phyloP scores from a whole-genome alignment of 2,113 vertebrate genomes.

The Gobio gobio region DNA sequence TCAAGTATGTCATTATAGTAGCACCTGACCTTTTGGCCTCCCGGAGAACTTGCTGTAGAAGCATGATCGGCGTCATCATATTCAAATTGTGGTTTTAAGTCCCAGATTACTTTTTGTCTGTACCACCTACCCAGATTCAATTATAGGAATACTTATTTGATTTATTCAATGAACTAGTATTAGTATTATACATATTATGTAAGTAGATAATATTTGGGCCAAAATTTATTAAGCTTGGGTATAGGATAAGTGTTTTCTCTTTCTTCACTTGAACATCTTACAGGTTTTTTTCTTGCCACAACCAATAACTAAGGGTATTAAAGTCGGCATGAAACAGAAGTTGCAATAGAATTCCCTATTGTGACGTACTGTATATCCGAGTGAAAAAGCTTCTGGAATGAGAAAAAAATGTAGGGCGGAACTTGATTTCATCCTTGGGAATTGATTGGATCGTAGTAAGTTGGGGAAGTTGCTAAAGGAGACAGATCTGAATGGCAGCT shows the following conservation, averaged over 20 bases:
- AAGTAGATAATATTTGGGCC: not conserved
- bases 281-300: not conserved
- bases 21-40: conserved; percentile 34
- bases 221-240: not conserved
- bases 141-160: not conserved
- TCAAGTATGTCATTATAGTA: conserved; percentile 13
- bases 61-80: not conserved
- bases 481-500: too few species aligned
- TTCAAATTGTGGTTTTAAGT: not conserved
- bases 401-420: too few species aligned
- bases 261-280: not conserved
- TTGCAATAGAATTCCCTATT: too few species aligned
- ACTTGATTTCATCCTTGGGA: too few species aligned
- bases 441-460: too few species aligned
- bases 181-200: not conserved
- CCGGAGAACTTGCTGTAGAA: not conserved
- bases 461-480: too few species aligned
- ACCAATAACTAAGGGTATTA: not conserved
- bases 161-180: not conserved
- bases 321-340: not conserved
- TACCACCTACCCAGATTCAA: not conserved
- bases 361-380: too few species aligned
- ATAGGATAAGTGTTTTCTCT: not conserved
- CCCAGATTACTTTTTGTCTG: not conserved
- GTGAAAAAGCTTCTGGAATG: too few species aligned